Evolutionary conservation across 37 sponge, comb jelly and placozoan species (phyloP).

Genomic region (Halichondria panicea): DNA sequence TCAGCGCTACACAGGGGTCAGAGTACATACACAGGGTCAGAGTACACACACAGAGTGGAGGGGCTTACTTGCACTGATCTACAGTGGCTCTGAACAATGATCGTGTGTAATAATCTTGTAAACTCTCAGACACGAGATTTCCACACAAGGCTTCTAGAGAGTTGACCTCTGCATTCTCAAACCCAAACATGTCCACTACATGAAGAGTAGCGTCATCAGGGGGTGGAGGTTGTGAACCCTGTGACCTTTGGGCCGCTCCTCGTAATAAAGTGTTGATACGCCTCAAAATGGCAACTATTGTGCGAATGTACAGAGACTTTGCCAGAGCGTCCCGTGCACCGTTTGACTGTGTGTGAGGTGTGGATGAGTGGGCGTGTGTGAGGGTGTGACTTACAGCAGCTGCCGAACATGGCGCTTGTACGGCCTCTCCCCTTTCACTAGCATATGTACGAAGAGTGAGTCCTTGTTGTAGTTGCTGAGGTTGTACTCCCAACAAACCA

Average conservation of each 20-base stretch:
- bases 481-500: constrained; percentile 58
- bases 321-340: constrained; percentile 87
- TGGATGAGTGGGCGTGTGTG: constrained; percentile 1
- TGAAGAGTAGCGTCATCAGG: not conserved
- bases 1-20: constrained; percentile 38
- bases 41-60: not conserved
- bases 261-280: constrained; percentile 80
- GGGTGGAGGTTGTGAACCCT: not conserved
- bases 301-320: constrained; percentile 82
- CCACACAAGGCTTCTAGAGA: constrained; percentile 78
- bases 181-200: constrained; percentile 82
- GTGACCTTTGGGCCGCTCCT: constrained; percentile 17
- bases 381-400: constrained; percentile 68
- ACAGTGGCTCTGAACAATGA: constrained; percentile 46
- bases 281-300: constrained; percentile 77
- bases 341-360: constrained; percentile 55
- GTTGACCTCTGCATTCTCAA: constrained; percentile 74
- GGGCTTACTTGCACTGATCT: constrained; percentile 39
- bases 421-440: constrained; percentile 50
- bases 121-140: constrained; percentile 68
- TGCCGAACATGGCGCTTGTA: constrained; percentile 70
- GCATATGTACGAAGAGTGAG: constrained; percentile 73
- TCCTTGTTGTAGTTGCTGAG: constrained; percentile 46
- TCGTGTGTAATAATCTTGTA: constrained; percentile 50
- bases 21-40: not conserved